A percentile compares a stretch with the other conserved stretches of the same genome.
These are phyloP conservation scores for Enteromius anoplus DNA, from an alignment of 2,797 vertebrate species.

Conservation along the genomic window DNA sequence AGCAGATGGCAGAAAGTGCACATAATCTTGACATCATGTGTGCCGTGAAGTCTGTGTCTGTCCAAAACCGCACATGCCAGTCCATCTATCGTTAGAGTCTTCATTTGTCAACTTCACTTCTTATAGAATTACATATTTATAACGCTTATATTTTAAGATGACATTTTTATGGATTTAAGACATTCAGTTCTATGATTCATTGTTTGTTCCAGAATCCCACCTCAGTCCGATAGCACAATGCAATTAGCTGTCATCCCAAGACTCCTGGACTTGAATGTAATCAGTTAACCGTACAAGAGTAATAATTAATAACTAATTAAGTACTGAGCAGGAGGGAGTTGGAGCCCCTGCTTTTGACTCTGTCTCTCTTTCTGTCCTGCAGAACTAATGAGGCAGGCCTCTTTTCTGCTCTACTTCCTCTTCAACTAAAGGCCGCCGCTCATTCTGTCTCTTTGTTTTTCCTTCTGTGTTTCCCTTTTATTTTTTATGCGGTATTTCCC, in stretches of 20 bases:
- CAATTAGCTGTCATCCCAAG: constrained; percentile 3
- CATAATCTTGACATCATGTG: background rate
- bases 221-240: background rate
- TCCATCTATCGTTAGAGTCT: background rate
- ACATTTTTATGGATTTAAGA: constrained; percentile 24
- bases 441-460: constrained; percentile 38
- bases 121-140: background rate
- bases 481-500: constrained; percentile 58
- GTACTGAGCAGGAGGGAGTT: background rate
- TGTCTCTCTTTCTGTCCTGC: constrained; percentile 4
- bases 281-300: constrained; percentile 19
- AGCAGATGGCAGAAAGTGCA: constrained; percentile 32
- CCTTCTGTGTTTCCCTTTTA: constrained; percentile 39
- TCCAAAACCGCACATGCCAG: background rate
- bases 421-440: constrained; percentile 45
- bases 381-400: constrained; percentile 43
- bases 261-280: constrained; percentile 1
- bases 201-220: background rate
- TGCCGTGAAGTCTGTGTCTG: background rate
- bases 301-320: constrained; percentile 41
- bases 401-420: constrained; percentile 58
- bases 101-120: background rate
- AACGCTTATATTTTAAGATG: background rate
- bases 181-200: background rate
- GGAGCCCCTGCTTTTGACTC: background rate